A percentile compares a stretch with the other conserved stretches of the same genome.
Conservation (phyloP, 1,140 invertebrate species). For the Sarcophaga bullata region DNA sequence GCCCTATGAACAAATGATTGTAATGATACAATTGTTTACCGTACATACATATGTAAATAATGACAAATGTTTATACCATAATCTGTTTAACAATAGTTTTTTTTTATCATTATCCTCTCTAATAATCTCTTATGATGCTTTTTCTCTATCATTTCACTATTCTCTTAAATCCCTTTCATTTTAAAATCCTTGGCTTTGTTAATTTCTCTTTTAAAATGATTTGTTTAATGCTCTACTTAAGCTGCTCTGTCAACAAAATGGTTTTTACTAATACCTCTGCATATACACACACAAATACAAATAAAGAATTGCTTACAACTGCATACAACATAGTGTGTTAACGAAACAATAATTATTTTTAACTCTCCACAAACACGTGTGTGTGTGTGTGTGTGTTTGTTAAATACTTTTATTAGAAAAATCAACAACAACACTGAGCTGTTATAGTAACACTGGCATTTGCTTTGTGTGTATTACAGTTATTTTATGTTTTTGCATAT, state of each 20-base stretch:
- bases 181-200: neutral
- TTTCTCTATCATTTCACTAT: neutral
- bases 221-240: slow-evolving; percentile 35
- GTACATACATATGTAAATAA: too few species aligned
- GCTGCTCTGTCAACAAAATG: slow-evolving; percentile 32
- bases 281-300: neutral
- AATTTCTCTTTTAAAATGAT: slow-evolving; percentile 6
- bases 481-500: neutral
- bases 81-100: too few species aligned
- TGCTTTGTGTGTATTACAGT: neutral
- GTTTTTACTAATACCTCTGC: neutral
- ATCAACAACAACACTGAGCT: neutral
- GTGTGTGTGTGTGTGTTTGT: too few species aligned
- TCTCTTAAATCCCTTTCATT: neutral
- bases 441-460: neutral
- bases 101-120: too few species aligned
- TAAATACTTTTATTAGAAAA: neutral
- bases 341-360: too few species aligned
- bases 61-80: too few species aligned
- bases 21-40: too few species aligned
- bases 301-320: too few species aligned
- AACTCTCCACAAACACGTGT: too few species aligned
- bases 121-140: neutral
- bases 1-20: too few species aligned
- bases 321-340: too few species aligned